Percentiles rank a stretch among this genome's conserved stretches.
Evolutionary conservation across 2,113 vertebrate genomes (phyloP).

Genomic region (Catagonus wagneri): DNA sequence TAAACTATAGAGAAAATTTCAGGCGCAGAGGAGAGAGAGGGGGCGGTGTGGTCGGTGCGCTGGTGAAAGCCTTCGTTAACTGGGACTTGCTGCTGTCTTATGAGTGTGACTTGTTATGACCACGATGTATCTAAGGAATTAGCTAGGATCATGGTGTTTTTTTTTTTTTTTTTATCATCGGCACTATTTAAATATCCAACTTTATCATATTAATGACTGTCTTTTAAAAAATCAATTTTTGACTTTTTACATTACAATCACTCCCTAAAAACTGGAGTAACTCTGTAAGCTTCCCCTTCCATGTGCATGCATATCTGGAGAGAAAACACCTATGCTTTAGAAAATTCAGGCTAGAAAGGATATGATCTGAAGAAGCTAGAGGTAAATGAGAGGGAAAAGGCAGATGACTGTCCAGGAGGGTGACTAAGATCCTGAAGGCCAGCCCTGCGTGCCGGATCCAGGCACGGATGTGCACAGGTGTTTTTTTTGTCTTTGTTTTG

Average conservation of each 20-base stretch:
- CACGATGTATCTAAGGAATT: accelerated
- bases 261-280: not conserved
- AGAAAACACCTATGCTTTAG: not conserved
- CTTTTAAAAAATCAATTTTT: not conserved
- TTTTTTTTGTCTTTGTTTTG: too few relatives aligned
- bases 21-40: not conserved
- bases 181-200: not conserved
- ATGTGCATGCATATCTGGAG: not conserved
- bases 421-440: not conserved
- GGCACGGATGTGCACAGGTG: not conserved
- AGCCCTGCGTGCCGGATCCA: accelerated
- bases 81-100: accelerated
- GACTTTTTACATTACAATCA: not conserved
- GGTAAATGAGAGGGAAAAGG: not conserved
- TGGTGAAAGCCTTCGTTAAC: accelerated
- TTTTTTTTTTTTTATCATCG: too few relatives aligned
- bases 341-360: not conserved
- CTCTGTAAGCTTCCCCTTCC: not conserved
- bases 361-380: accelerated
- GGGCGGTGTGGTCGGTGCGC: accelerated
- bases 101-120: too few relatives aligned
- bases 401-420: not conserved
- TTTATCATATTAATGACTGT: not conserved
- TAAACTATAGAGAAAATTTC: not conserved
- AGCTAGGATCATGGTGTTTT: not conserved